Evolutionary conservation across 2,113 vertebrate species (phyloP).

Genomic region (Cepphus grylle): DNA sequence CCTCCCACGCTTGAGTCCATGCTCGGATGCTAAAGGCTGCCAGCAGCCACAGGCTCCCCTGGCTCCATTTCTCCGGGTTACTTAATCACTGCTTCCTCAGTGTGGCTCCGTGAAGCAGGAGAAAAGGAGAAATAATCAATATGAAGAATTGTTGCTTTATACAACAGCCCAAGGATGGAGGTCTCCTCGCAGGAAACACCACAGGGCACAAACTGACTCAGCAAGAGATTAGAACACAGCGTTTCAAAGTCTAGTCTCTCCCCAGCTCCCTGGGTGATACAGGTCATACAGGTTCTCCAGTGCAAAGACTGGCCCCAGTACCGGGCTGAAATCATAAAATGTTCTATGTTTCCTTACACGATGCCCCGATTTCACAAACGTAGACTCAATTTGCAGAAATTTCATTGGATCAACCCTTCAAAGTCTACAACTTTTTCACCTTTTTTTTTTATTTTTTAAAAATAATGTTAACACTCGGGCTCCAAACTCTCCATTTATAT

Average conservation of each 20-base stretch:
- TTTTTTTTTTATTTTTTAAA: not conserved
- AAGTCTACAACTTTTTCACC: not conserved
- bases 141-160: not conserved
- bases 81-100: not conserved
- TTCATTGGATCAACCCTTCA: not conserved
- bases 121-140: not conserved
- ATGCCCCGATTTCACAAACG: not conserved
- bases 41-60: not conserved
- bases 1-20: not conserved
- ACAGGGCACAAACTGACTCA: not conserved
- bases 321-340: not conserved
- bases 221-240: not conserved
- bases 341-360: accelerated
- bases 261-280: not conserved
- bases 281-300: not conserved
- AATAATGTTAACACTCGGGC: not conserved
- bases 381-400: not conserved
- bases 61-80: not conserved
- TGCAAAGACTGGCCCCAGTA: not conserved
- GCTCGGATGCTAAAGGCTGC: not conserved
- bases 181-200: not conserved
- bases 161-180: accelerated
- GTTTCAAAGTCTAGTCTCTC: not conserved
- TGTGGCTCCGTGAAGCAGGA: not conserved
- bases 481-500: not conserved